Percentiles rank a stretch among this genome's conserved stretches.
Evolutionary conservation across 2,113 vertebrate species (phyloP).

Genomic region (Boleophthalmus pectinirostris): DNA sequence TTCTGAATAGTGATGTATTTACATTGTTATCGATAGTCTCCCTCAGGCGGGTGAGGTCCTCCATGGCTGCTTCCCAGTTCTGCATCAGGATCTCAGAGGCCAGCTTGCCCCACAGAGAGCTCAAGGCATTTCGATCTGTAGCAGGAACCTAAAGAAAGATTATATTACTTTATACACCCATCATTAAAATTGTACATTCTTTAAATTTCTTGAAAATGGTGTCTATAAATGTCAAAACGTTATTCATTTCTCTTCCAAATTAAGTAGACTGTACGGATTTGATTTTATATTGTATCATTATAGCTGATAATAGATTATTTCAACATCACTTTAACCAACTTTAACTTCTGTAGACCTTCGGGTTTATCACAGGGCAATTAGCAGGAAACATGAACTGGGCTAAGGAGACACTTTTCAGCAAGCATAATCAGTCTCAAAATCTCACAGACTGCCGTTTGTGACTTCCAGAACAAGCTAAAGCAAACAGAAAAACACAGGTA

Average conservation of each 20-base stretch:
- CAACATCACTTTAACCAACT: background rate
- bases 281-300: background rate
- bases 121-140: conserved; percentile 96
- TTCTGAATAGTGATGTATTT: conserved; percentile 80
- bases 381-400: conserved; percentile 61
- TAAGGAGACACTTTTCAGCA: conserved; percentile 56
- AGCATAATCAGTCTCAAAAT: conserved; percentile 64
- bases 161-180: background rate
- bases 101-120: conserved; percentile 96
- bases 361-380: conserved; percentile 47
- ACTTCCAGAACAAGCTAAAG: conserved; percentile 65
- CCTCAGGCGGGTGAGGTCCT: conserved; percentile 95
- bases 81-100: conserved; percentile 99
- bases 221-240: too few relatives aligned
- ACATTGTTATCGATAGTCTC: conserved; percentile 99
- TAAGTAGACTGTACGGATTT: too few relatives aligned
- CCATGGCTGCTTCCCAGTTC: conserved; percentile 83
- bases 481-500: conserved; percentile 67
- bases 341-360: background rate
- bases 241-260: too few relatives aligned
- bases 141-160: conserved; percentile 85
- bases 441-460: conserved; percentile 56
- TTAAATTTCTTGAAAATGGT: too few relatives aligned
- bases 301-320: background rate
- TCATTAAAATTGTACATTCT: background rate